Evolutionary conservation across 2,797 vertebrate genomes (phyloP), one percentile per base, ranked within the genome.

Genomic region (Salmo trutta): DNA sequence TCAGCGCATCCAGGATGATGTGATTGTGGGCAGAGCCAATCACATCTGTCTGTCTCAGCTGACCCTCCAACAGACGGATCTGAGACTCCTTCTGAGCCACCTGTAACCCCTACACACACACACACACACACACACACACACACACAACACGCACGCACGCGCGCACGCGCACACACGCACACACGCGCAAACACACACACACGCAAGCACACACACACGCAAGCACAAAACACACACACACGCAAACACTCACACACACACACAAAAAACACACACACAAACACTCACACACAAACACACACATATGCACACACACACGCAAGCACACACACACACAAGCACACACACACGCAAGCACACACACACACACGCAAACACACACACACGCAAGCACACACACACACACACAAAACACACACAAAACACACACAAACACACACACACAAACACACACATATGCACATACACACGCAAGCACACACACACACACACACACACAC

Each of bases 61-160:
- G 96, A 5, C 97, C 98, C 85, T 99, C 98, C 83, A 99, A 87
- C 70, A 99, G 93, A 1, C 97, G 92, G 82, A 99, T 95, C 94
- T 99, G 98, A 3, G 96, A 93, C 76, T 99, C 98, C 83, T 96
- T 99, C 90, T 99, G 98, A 14, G 96, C 97, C 77, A 98, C 98
- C 82, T 98, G 97, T 75, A 99, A 91, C 51, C 96, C 97, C 98
- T 99, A 84, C 0, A 36, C 8, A 21, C 4, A 80, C 64, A 76
- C 1, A 66, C 36, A 85, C 21, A 51, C 5, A 17, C 47, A 65
- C 33, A 51, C n/a, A 31, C 69, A 36, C 21, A 21, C 21, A 65
- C 52, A 54, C 15, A 19, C 70, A 41, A n/a, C n/a, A n/a, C n/a
- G 15, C 24, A 70, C 52, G 65, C 0, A 73, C 41, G 52, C 1